Evolutionary conservation across 2,797 vertebrate species (phyloP), one percentile per base, ranked within the genome.

Genomic region (Arrhamphus sclerolepis): DNA sequence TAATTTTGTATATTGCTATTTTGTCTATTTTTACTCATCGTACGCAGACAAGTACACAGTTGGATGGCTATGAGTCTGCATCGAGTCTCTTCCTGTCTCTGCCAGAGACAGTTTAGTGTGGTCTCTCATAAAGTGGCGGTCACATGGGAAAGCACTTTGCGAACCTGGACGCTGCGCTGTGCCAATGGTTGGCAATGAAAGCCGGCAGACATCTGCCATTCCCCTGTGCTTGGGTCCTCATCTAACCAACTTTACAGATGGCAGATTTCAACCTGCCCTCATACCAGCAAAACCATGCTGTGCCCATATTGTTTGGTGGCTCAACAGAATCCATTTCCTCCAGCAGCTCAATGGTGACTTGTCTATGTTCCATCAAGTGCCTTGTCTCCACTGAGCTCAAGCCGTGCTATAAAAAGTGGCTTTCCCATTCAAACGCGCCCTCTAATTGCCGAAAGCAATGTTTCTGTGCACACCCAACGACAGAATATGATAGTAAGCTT

Each of bases 211-310:
- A 93, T 63, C 86, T 94, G 83, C 92, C 92, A 3, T 89, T 80
- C 77, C 91, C 93, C 72, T 90, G 92, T 18, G 95, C 95, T 44
- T 94, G 96, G 79, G 78, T 96, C 59, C 85, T 97, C 31, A 84
- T 97, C 82, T 95, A 94, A 39, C 89, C 94, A 0, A 56, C 48
- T 1, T 77, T 96, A 51, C 95, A 97, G 78, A 70, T 54, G 65
- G 46, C 93, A 41, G 86, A 96, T 66, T 93, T 96, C n/a, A 84
- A 91, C 84, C 77, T 94, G 77, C 96, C 94, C 52, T 96, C 94
- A 17, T 93, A 94, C 50, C 92, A 93, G 83, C 93, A 95, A 80
- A 96, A 97, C 51, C 66, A 68, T 0, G 62, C 78, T 1, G 63
- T 92, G 52, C 94, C 94, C 17, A 0, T 94, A 81, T 87, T 97